These are phyloP conservation scores for Lepidocolaptes lacrymiger DNA, from an alignment of 2,797 vertebrate species.

Conservation along the genomic window DNA sequence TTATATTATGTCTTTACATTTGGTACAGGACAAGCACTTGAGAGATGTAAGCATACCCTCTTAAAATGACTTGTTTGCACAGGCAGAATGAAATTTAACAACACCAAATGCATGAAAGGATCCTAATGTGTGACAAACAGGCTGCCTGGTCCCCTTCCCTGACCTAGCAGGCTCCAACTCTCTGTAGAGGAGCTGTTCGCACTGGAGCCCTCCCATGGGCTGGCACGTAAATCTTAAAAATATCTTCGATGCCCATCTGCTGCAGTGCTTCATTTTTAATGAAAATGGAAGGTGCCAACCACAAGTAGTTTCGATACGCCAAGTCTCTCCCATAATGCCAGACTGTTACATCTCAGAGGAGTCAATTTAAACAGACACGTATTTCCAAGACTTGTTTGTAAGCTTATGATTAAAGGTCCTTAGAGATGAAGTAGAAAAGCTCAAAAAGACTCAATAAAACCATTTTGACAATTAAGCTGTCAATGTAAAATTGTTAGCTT, in stretches of 20 bases:
- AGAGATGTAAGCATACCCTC: constrained; percentile 25
- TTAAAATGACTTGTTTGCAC: constrained; percentile 53
- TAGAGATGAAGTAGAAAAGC: neutral
- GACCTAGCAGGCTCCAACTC: constrained; percentile 2
- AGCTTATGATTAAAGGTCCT: constrained; percentile 20
- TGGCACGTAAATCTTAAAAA: constrained; percentile 73
- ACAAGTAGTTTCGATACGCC: constrained; percentile 37
- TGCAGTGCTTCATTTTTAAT: constrained; percentile 73
- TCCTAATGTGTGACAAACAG: constrained; percentile 61
- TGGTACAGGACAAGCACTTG: constrained; percentile 10
- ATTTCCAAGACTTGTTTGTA: constrained; percentile 37
- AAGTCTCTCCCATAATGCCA: constrained; percentile 30
- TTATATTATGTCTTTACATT: constrained; percentile 6
- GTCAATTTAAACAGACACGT: constrained; percentile 26
- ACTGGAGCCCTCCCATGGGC: constrained; percentile 64
- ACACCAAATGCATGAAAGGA: constrained; percentile 48
- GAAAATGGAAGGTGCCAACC: constrained; percentile 64
- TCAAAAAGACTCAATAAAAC: neutral
- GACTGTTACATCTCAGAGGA: constrained; percentile 51
- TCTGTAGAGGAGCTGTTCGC: constrained; percentile 60
- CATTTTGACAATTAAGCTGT: constrained; percentile 1
- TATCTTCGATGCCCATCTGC: constrained; percentile 72
- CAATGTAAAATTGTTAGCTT: neutral
- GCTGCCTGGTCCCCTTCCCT: constrained; percentile 48
- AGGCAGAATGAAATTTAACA: constrained; percentile 58